Evolutionary conservation across 2,888 invertebrate genomes (phyloP).

Genomic region (Tipula unca): DNA sequence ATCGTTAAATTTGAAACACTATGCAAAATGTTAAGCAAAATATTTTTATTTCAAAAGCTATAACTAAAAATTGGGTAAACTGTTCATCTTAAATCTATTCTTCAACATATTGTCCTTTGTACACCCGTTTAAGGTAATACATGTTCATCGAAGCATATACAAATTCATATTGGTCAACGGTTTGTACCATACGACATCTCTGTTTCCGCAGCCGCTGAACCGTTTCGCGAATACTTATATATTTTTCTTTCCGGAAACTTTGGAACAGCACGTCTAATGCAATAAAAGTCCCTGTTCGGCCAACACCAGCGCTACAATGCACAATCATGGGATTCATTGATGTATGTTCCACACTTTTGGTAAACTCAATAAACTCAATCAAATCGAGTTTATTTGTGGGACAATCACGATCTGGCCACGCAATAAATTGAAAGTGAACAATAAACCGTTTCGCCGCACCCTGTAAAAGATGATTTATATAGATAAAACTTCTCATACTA

Average conservation of each 20-base stretch:
- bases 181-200: slow-evolving; percentile 67
- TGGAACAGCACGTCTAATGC: slow-evolving; percentile 61
- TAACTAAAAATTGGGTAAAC: no score
- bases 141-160: slow-evolving; percentile 29
- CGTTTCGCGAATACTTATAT: slow-evolving; percentile 59
- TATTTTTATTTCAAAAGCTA: no score
- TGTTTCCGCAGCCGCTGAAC: slow-evolving; percentile 58
- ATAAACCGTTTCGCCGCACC: slow-evolving; percentile 37
- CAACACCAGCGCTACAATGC: slow-evolving; percentile 60
- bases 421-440: slow-evolving; percentile 58
- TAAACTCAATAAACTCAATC: slow-evolving; percentile 54
- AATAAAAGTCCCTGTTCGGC: slow-evolving; percentile 66
- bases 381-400: slow-evolving; percentile 50
- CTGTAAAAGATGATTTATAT: neutral
- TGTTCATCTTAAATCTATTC: no score
- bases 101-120: neutral
- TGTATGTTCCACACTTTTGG: slow-evolving; percentile 25
- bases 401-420: slow-evolving; percentile 68
- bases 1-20: no score
- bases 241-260: slow-evolving; percentile 49
- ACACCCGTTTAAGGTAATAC: neutral
- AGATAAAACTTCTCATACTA: neutral
- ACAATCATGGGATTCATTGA: slow-evolving; percentile 50
- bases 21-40: no score
- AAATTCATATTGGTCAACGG: slow-evolving; percentile 46